Conservation (phyloP, 2,113 vertebrate genomes). For the Corythaeola cristata region DNA sequence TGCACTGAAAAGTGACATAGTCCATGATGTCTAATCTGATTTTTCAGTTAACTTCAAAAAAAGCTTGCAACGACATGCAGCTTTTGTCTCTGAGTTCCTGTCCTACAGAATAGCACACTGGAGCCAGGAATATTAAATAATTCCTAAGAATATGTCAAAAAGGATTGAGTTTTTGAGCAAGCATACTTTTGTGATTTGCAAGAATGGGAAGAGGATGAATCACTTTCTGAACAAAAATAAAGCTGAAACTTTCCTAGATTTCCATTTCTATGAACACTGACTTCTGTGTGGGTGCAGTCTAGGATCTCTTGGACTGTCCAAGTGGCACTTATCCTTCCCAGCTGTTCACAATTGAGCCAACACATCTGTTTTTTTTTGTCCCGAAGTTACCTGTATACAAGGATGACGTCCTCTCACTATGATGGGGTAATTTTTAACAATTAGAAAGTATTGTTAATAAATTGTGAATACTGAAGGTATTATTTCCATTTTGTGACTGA, state of each 20-base stretch:
- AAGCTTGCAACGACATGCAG: background rate
- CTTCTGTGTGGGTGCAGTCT: background rate
- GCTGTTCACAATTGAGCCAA: background rate
- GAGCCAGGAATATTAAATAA: conserved; percentile 34
- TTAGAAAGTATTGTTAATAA: background rate
- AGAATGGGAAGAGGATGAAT: background rate
- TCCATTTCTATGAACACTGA: background rate
- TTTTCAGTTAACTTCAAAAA: background rate
- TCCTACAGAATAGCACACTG: background rate
- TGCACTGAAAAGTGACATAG: background rate
- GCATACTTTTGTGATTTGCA: background rate
- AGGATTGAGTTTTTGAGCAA: background rate
- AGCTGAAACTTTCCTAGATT: background rate
- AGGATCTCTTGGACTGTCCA: background rate
- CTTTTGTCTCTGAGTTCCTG: background rate
- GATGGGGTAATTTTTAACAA: background rate
- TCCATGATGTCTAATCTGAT: background rate
- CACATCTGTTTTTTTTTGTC: background rate
- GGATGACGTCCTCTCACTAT: background rate
- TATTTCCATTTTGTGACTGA: background rate
- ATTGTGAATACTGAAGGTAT: too few relatives aligned
- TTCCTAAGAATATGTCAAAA: background rate
- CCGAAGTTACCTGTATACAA: background rate
- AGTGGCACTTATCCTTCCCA: background rate
- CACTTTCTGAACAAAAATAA: background rate